phyloP scores from a whole-genome alignment of 2,113 vertebrate species.

The Solenodon paradoxus region DNA sequence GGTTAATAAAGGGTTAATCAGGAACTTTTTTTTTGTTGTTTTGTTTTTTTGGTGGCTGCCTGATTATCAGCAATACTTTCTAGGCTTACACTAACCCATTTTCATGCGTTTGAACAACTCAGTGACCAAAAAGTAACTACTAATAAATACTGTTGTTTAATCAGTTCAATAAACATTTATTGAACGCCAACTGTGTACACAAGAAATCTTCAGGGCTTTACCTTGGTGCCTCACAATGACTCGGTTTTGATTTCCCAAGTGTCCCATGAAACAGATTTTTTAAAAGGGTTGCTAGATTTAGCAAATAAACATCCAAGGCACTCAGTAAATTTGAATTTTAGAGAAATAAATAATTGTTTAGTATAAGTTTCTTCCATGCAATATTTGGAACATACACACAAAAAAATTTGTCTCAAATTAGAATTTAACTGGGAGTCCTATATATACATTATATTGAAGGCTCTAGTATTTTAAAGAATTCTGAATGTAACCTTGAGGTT shows the following conservation, averaged over 20 bases:
- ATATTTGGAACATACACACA: background rate
- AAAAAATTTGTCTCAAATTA: background rate
- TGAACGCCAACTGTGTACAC: constrained; percentile 27
- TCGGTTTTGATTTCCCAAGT: background rate
- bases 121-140: constrained; percentile 51
- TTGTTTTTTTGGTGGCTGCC: constrained; percentile 30
- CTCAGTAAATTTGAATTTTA: background rate
- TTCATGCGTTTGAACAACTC: constrained; percentile 49
- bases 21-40: constrained; percentile 36
- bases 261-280: constrained; percentile 7
- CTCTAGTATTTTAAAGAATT: background rate
- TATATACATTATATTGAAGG: background rate
- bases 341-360: constrained; percentile 12
- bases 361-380: background rate
- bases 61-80: constrained; percentile 57
- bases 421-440: background rate
- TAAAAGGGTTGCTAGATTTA: background rate
- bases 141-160: constrained; percentile 44
- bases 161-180: constrained; percentile 67
- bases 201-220: constrained; percentile 33
- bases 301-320: constrained; percentile 15
- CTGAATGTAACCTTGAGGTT: background rate
- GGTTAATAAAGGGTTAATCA: constrained; percentile 59
- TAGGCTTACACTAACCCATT: constrained; percentile 26
- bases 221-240: background rate